phyloP scores from a whole-genome alignment of 2,113 vertebrate species.

The Haemorhous mexicanus region DNA sequence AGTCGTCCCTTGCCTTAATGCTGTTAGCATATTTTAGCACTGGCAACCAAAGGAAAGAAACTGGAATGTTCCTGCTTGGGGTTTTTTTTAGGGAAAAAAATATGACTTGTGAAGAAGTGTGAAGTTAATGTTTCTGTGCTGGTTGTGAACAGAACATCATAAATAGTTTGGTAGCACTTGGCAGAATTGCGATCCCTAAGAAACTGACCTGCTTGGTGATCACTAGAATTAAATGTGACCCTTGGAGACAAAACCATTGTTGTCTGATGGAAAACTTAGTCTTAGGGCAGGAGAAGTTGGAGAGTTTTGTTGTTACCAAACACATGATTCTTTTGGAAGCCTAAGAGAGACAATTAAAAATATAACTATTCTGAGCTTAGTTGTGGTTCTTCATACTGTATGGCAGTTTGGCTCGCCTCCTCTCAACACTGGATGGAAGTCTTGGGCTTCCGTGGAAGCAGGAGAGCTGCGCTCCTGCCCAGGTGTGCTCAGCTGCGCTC shows the following conservation, averaged over 20 bases:
- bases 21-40: conserved; percentile 69
- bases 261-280: not conserved
- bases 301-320: not conserved
- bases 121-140: not conserved
- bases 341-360: not conserved
- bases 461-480: not conserved
- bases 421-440: rapidly evolving
- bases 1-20: conserved; percentile 64
- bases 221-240: not conserved
- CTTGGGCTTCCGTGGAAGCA: rapidly evolving
- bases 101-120: conserved; percentile 4
- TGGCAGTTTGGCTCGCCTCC: not conserved
- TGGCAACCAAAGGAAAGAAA: conserved; percentile 60
- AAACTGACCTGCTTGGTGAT: not conserved
- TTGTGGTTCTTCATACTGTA: rapidly evolving
- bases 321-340: not conserved
- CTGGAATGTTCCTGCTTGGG: conserved; percentile 42
- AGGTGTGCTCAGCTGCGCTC: not conserved
- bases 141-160: not conserved
- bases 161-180: not conserved
- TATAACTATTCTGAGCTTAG: not conserved
- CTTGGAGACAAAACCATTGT: not conserved
- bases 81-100: not conserved
- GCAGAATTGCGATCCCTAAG: not conserved
- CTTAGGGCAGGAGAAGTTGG: not conserved